Base-by-base conservation (phyloP, 1,140 invertebrate species). In the Calliopsis andreniformis region DNA sequence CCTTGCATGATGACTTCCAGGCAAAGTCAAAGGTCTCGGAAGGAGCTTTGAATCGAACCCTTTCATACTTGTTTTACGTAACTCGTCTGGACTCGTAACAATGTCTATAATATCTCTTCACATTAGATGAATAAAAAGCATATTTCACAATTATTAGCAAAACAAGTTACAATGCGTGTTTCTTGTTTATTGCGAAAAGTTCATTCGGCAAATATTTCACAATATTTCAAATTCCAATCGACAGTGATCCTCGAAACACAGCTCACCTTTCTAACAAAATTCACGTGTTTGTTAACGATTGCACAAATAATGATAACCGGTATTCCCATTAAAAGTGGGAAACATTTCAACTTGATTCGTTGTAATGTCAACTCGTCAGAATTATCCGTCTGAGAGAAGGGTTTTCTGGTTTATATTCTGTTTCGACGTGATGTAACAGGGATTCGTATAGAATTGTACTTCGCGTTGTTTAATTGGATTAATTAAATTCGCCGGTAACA, bases 211-310 rank as follows among this genome's bases (percentile, higher is more conserved):
- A 20, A 51, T 72, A 25, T 73, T 66, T 23, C 14, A 12, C 18
- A 42, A 25, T 14, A 61, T 25, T n/a, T 45, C 43, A 32, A 45
- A 73, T 35, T 66, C 61, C 35, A 23, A 18, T 25, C 8, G 8
- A 10, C 0, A 2, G 23, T 1, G 76, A 81, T 78, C 67, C 75
- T 55, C 20, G 39, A 35, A 62, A 69, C 71, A 76, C 81, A 82
- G 76, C 63, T 51, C 51, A 66, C 66, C 30, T 64, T 64, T 59
- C 78, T 35, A 64, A 56, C 71, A 28, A 64, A 63, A 43, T 64
- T 61, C 78, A 67, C 71, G 79, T 58, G 80, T 73, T 82, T 69
- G 80, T 82, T 82, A 81, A 76, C 80, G 49, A 72, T 77, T 77
- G 59, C 79, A 68, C 67, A 64, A 81, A 82, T 69, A 79, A 82